phyloP scores from a whole-genome alignment of 2,888 invertebrate genomes.

The Noctua fimbriata region DNA sequence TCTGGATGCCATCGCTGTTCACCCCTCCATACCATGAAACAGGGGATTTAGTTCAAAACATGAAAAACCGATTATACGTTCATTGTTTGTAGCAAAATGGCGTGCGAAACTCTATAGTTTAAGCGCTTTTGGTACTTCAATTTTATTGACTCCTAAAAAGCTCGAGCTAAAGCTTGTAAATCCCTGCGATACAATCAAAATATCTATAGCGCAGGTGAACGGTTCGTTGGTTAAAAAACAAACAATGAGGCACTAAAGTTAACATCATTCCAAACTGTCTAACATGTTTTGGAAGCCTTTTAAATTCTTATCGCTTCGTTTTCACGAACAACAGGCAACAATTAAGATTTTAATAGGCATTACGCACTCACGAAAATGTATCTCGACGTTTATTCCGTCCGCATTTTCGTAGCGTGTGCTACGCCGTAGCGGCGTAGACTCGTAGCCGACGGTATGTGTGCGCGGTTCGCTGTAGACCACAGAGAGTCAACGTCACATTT shows the following conservation, averaged over 20 bases:
- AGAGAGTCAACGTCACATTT: slow-evolving; percentile 79
- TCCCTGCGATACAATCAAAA: slow-evolving; percentile 68
- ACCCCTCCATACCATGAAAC: slow-evolving; percentile 75
- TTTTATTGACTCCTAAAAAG: slow-evolving; percentile 85
- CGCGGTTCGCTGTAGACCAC: slow-evolving; percentile 70
- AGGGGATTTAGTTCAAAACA: slow-evolving; percentile 84
- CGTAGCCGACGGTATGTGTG: slow-evolving; percentile 62
- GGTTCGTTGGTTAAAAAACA: slow-evolving; percentile 41
- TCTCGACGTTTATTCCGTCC: slow-evolving; percentile 61
- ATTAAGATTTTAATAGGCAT: slow-evolving; percentile 62
- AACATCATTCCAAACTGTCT: slow-evolving; percentile 35
- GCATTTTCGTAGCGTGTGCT: slow-evolving; percentile 66
- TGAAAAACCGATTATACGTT: slow-evolving; percentile 86
- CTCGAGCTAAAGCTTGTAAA: slow-evolving; percentile 78
- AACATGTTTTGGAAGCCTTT: slow-evolving; percentile 26
- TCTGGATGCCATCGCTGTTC: slow-evolving; percentile 75
- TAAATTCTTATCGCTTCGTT: slow-evolving; percentile 45
- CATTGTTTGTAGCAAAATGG: slow-evolving; percentile 82
- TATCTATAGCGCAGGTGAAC: slow-evolving; percentile 65
- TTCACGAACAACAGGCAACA: slow-evolving; percentile 36
- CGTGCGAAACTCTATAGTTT: slow-evolving; percentile 78
- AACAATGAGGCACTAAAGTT: slow-evolving; percentile 37
- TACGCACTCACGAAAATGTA: slow-evolving; percentile 55
- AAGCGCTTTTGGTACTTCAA: slow-evolving; percentile 80
- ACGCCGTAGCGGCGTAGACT: slow-evolving; percentile 68